These are phyloP conservation scores for Dendrocincla tyrannina DNA, from an alignment of 2,797 vertebrate genomes.

Conservation along the genomic window DNA sequence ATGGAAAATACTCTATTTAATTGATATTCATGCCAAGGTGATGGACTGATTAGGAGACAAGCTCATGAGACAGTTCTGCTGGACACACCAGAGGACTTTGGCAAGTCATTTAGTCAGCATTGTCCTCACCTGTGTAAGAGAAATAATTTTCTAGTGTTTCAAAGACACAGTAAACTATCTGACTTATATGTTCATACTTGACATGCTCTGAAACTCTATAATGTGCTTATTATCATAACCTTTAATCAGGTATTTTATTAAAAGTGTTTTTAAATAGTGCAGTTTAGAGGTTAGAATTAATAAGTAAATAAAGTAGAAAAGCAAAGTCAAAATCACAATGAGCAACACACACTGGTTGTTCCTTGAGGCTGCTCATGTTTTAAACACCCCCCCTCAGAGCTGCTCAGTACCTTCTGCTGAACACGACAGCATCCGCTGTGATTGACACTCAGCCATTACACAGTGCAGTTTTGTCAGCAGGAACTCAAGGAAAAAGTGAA, in stretches of 20 bases:
- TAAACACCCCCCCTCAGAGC: background rate
- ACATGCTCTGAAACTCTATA: background rate
- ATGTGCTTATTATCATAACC: background rate
- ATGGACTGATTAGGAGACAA: background rate
- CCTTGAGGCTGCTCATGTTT: constrained; percentile 20
- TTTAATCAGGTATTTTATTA: constrained; percentile 7
- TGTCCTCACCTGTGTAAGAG: background rate
- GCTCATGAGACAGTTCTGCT: background rate
- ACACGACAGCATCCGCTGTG: background rate
- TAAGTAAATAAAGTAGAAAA: background rate
- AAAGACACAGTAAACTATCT: background rate
- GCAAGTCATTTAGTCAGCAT: constrained; percentile 6
- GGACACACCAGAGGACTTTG: background rate
- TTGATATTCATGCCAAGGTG: background rate
- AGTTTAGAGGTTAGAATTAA: background rate
- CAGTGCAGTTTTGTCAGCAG: constrained; percentile 57
- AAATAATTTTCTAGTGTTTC: background rate
- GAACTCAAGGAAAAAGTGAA: constrained; percentile 50
- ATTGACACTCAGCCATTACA: constrained; percentile 51
- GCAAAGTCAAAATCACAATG: background rate
- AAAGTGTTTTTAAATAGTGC: background rate
- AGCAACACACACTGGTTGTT: background rate
- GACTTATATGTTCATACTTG: background rate
- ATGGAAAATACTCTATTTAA: background rate
- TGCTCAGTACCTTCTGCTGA: background rate